Conservation (phyloP, 2,797 vertebrate genomes). For the Tapirus indicus region DNA sequence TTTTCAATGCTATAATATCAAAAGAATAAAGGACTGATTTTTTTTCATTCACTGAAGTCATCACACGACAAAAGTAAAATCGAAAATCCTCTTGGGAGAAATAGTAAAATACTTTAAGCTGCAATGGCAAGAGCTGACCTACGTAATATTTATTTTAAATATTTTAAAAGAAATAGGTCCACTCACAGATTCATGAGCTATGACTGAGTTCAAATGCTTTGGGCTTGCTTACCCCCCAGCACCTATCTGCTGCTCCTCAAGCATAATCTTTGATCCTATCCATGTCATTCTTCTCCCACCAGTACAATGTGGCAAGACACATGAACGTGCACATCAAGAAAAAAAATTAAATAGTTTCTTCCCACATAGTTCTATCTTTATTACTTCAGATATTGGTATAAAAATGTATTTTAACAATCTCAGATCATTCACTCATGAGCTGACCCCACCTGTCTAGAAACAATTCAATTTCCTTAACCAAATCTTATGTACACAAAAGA, state of each 20-base stretch:
- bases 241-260: background rate
- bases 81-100: background rate
- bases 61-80: background rate
- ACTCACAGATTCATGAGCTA: background rate
- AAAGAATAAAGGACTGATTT: background rate
- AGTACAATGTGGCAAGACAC: background rate
- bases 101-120: background rate
- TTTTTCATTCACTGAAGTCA: background rate
- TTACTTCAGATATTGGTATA: background rate
- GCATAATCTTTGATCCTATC: background rate
- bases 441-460: background rate
- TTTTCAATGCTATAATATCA: background rate
- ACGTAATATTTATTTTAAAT: background rate
- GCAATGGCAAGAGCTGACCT: background rate
- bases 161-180: background rate
- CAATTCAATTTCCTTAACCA: slow-evolving; percentile 43
- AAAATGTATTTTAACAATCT: slow-evolving; percentile 23
- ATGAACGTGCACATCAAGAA: background rate
- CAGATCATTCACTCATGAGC: background rate
- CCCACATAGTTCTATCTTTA: background rate
- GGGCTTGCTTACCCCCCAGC: background rate
- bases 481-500: background rate
- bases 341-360: background rate
- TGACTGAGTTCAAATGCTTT: background rate
- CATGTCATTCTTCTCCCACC: background rate